Evolutionary conservation across 2,888 invertebrate species (phyloP).

Genomic region (Criorhina ranunculi): DNA sequence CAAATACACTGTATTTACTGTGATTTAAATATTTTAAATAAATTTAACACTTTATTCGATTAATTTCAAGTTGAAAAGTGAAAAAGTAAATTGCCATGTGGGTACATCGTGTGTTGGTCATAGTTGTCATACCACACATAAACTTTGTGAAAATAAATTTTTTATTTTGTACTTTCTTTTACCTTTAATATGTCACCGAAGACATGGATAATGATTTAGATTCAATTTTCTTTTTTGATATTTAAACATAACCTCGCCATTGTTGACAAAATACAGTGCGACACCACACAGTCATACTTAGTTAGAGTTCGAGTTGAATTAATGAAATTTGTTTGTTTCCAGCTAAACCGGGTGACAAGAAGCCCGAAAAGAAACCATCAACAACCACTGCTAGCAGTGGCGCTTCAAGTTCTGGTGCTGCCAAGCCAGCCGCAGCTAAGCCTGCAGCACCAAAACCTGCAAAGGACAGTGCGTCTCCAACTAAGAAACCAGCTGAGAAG

Average conservation of each 20-base stretch:
- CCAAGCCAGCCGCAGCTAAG: conserved; percentile 81
- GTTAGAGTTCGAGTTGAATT: neutral
- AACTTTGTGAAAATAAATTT: neutral
- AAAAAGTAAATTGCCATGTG: conserved; percentile 78
- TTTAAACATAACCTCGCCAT: conserved; percentile 51
- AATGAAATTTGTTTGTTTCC: conserved; percentile 78
- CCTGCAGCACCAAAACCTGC: conserved; percentile 79
- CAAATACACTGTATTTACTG: conserved; percentile 18
- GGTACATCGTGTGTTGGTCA: conserved; percentile 48
- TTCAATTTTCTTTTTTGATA: conserved; percentile 1
- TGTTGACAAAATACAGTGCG: conserved; percentile 60
- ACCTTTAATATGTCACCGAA: neutral
- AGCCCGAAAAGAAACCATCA: conserved; percentile 85
- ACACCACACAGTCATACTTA: neutral
- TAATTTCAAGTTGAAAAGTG: conserved; percentile 30
- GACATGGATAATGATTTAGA: neutral
- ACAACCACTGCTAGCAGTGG: conserved; percentile 83
- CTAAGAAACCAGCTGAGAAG: conserved; percentile 81
- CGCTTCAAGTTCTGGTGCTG: conserved; percentile 84
- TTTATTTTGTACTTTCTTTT: neutral
- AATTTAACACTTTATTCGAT: neutral
- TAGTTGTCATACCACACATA: conserved; percentile 4
- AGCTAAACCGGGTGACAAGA: conserved; percentile 87
- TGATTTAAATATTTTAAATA: conserved; percentile 29
- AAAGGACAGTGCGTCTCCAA: conserved; percentile 78